Evolutionary conservation across 2,113 vertebrate species (phyloP), one percentile per base, ranked within the genome.

Genomic region (Meleagris gallopavo): DNA sequence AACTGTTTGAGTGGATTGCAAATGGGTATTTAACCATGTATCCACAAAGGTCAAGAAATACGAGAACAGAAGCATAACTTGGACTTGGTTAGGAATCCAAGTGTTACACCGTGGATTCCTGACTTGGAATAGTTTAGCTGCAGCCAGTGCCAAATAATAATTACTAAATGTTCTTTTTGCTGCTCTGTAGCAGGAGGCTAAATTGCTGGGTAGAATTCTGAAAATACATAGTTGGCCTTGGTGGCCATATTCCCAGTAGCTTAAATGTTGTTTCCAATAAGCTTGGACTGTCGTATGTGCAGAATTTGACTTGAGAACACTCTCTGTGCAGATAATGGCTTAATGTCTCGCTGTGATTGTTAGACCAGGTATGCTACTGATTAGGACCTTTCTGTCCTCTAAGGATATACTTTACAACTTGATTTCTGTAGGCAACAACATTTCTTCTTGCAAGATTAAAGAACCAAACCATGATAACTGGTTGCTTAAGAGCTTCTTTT

Each of bases 121-220:
- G 55, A 77, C n/a, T 94, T 74, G 20, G 22, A 15, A 61, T 86
- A 60, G 61, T 78, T 89, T 67, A 74, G 38, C 57, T 90, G 38
- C 58, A 55, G 43, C 25, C 27, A 65, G 11, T 36, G 89, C 86
- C 22, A 74, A 67, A 64, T 77, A 76, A 58, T 75, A 65, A 88
- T 73, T 93, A 45, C 78, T 88, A 69, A 84, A 38, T 77, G n/a
- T 58, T 83, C 30, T 19, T 50, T 74, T 84, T 86, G 29, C 21
- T 60, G 24, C 88, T 93, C 76, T 88, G 69, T 60, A 89, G 55
- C 40, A 93, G 61, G 38, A 89, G 48, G 60, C 62, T 82, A 66
- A 73, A 87, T 90, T 85, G 52, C 65, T 88, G 82, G 55, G 30
- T 93, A 79, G 72, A 60, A 74, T 64, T 95, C 52, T 72, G 41